phyloP scores from a whole-genome alignment of 2,797 vertebrate genomes.

The Gouania willdenowi region DNA sequence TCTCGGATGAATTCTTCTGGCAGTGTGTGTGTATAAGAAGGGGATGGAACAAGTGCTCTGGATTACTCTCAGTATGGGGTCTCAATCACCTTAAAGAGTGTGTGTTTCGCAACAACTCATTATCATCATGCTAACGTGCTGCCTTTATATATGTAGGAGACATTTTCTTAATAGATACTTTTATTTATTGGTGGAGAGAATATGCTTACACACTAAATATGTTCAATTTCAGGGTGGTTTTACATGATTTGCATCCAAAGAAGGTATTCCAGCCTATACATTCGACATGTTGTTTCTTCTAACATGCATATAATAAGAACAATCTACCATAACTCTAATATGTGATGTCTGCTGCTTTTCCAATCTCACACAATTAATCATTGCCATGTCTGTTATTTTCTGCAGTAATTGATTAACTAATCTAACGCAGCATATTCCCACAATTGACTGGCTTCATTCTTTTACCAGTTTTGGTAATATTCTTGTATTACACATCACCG shows the following conservation, averaged over 20 bases:
- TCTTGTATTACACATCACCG: conserved; percentile 13
- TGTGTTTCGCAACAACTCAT: conserved; percentile 2
- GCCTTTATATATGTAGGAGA: too few relatives aligned
- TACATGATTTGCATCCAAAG: too few relatives aligned
- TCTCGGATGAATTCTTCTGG: conserved; percentile 34
- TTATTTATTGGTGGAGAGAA: too few relatives aligned
- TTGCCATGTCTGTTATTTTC: conserved; percentile 4
- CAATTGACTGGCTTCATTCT: conserved; percentile 5
- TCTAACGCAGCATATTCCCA: conserved; percentile 5
- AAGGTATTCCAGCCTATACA: not conserved
- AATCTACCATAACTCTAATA: conserved; percentile 10
- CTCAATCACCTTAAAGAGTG: conserved; percentile 34
- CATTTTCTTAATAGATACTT: too few relatives aligned
- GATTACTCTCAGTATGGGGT: conserved; percentile 34
- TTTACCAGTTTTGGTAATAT: conserved; percentile 9
- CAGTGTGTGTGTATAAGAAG: conserved; percentile 17
- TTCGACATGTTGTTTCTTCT: not conserved
- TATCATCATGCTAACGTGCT: too few relatives aligned
- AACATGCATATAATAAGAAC: conserved; percentile 16
- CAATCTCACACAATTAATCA: conserved; percentile 9
- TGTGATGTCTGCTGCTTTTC: conserved; percentile 1
- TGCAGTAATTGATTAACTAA: conserved; percentile 10
- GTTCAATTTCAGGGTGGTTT: too few relatives aligned
- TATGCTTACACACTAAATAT: too few relatives aligned
- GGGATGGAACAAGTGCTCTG: conserved; percentile 17